Percentiles rank a stretch among this genome's conserved stretches.
phyloP scores from a whole-genome alignment of 1,140 invertebrate species.

The Oryctes rhinoceros region DNA sequence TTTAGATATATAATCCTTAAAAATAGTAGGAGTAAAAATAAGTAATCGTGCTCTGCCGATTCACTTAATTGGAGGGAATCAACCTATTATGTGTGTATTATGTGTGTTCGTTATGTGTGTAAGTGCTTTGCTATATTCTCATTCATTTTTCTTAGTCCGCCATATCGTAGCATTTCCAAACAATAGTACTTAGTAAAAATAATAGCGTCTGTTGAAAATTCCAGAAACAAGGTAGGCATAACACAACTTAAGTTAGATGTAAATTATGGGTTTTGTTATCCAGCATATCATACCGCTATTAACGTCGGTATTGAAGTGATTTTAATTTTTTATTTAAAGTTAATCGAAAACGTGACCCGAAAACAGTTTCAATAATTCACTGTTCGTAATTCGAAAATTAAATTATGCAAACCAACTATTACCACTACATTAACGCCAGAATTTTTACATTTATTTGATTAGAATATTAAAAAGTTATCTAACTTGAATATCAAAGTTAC shows the following conservation, averaged over 20 bases:
- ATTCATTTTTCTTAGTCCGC: too few relatives aligned
- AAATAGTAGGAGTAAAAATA: too few relatives aligned
- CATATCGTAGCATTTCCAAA: too few relatives aligned
- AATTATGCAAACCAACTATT: neutral
- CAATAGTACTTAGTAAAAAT: too few relatives aligned
- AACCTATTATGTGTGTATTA: too few relatives aligned
- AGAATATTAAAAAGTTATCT: neutral
- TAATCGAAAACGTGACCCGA: slow-evolving; percentile 23
- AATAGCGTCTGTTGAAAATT: neutral
- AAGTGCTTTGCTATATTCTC: too few relatives aligned
- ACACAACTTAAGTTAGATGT: neutral
- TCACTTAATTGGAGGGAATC: too few relatives aligned
- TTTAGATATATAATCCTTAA: too few relatives aligned
- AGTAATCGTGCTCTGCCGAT: too few relatives aligned
- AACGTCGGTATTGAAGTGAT: neutral
- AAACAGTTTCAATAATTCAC: neutral
- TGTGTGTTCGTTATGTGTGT: too few relatives aligned
- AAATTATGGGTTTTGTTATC: neutral
- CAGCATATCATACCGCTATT: neutral
- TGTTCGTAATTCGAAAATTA: slow-evolving; percentile 3
- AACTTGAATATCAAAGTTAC: neutral
- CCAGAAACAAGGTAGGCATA: neutral
- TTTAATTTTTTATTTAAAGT: neutral
- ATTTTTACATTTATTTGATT: neutral
- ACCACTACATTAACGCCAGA: neutral